These are phyloP conservation scores for Puffinus mauretanicus DNA, from an alignment of 2,113 vertebrate species.

Conservation along the genomic window DNA sequence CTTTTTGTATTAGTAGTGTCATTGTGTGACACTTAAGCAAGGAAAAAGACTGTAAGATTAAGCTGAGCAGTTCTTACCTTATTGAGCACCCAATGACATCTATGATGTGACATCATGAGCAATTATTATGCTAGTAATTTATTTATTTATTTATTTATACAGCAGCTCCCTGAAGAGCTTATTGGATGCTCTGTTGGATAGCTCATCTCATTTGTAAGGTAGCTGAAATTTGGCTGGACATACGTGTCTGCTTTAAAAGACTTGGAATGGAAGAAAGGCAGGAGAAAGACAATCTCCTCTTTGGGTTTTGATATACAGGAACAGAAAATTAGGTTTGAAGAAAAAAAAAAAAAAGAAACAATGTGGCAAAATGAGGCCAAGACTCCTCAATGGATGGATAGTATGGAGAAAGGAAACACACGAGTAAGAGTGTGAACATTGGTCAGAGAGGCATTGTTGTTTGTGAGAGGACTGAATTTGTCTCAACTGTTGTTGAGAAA, in stretches of 20 bases:
- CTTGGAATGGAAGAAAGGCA: background rate
- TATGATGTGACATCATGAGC: background rate
- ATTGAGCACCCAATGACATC: background rate
- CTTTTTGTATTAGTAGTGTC: background rate
- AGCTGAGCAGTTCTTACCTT: background rate
- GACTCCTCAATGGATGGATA: background rate
- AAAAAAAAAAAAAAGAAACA: background rate
- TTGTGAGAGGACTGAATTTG: background rate
- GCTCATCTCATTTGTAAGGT: background rate
- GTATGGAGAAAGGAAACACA: background rate
- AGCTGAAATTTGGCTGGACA: background rate
- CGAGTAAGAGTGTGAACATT: background rate
- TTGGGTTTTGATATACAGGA: background rate
- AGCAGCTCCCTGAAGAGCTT: background rate
- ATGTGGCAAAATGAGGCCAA: background rate
- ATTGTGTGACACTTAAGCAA: background rate
- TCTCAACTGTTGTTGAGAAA: background rate
- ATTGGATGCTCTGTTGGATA: background rate
- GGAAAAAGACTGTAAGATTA: background rate
- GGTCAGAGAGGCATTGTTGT: background rate
- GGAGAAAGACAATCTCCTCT: background rate
- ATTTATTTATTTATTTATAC: background rate
- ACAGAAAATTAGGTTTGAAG: background rate
- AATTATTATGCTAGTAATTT: background rate
- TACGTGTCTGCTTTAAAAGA: background rate